A percentile compares a stretch with the other conserved stretches of the same genome.
Evolutionary conservation across 2,888 invertebrate genomes (phyloP).

Genomic region (Philopedon plagiatum): DNA sequence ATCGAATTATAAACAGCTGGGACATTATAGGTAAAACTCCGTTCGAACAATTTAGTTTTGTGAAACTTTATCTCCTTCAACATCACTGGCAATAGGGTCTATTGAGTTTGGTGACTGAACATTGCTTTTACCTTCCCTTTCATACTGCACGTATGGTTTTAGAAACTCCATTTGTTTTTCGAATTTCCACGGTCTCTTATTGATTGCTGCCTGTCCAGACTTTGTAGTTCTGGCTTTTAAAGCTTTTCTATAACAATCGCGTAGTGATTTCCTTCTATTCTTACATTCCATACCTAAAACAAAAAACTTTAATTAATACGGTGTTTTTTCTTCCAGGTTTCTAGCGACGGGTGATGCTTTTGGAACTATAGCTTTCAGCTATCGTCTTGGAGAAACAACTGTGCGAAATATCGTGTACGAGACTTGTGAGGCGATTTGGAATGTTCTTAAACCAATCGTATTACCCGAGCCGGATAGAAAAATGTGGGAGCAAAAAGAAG

Average conservation of each 20-base stretch:
- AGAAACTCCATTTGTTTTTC: not conserved
- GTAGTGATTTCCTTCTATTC: not conserved
- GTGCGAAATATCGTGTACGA: constrained; percentile 3
- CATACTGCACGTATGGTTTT: not conserved
- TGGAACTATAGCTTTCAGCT: constrained; percentile 27
- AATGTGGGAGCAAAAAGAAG: constrained; percentile 19
- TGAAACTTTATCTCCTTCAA: too few species aligned
- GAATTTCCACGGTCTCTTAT: not conserved
- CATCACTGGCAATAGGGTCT: too few species aligned
- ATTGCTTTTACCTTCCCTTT: not conserved
- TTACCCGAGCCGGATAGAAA: constrained; percentile 4
- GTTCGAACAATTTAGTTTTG: too few species aligned
- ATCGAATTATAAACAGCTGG: too few species aligned
- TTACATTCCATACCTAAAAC: constrained; percentile 7
- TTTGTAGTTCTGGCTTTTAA: not conserved
- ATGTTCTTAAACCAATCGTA: constrained; percentile 1
- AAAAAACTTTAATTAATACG: constrained; percentile 1
- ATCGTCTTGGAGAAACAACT: constrained; percentile 18
- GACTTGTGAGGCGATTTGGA: constrained; percentile 8
- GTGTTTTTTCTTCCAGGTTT: not conserved
- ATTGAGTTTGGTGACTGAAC: not conserved
- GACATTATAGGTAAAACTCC: too few species aligned
- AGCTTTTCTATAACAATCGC: too few species aligned
- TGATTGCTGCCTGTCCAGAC: not conserved
- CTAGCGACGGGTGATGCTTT: constrained; percentile 5